These are phyloP conservation scores for Asarcornis scutulata DNA, from an alignment of 2,113 vertebrate genomes.

Conservation along the genomic window DNA sequence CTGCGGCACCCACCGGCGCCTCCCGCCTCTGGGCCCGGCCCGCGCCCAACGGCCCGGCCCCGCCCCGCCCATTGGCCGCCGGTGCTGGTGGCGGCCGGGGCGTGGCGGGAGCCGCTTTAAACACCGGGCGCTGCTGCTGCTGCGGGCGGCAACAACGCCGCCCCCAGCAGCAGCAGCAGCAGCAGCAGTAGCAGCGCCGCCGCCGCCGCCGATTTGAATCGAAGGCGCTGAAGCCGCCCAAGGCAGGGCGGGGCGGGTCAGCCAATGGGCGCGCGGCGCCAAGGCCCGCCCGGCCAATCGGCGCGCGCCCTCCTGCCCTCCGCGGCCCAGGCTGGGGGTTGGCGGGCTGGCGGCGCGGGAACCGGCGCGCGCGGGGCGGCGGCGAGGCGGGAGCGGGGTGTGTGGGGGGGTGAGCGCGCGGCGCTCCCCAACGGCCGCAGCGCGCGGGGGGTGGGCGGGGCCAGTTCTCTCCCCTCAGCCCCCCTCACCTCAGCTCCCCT, in stretches of 20 bases:
- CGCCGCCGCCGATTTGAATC: not conserved
- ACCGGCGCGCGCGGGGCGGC: not conserved
- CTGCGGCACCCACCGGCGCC: no score
- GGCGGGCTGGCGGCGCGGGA: not conserved
- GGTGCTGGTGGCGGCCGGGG: not conserved
- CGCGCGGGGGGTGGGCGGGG: not conserved
- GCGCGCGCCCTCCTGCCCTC: not conserved
- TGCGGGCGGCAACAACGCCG: no score
- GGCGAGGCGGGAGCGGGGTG: no score
- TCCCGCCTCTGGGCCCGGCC: no score
- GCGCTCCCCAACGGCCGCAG: not conserved
- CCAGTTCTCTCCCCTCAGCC: no score
- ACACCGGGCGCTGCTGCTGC: no score
- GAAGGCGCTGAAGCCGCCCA: not conserved
- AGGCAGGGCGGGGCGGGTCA: not conserved
- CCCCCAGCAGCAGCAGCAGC: no score
- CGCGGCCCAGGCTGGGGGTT: not conserved
- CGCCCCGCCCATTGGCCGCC: not conserved
- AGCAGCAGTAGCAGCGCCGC: no score
- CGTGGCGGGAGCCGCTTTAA: not conserved
- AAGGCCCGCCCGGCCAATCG: not conserved
- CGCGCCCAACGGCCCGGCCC: not conserved
- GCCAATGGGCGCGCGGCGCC: no score
- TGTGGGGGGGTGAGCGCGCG: no score
- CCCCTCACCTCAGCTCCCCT: no score